A percentile compares a stretch with the other conserved stretches of the same genome.
These are phyloP conservation scores for Leucania comma DNA, from an alignment of 2,888 invertebrate species.

Conservation along the genomic window DNA sequence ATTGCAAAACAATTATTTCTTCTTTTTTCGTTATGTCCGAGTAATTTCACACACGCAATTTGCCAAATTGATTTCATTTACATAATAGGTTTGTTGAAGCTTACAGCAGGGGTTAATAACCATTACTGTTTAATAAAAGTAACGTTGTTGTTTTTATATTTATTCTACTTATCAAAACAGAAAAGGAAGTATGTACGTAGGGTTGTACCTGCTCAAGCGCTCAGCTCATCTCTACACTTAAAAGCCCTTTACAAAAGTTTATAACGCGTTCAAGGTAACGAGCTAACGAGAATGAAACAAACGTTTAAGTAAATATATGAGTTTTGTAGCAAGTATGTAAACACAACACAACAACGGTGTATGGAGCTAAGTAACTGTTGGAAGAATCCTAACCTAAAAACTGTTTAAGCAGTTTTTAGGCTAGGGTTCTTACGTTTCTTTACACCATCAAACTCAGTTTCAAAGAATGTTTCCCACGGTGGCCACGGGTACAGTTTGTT, in stretches of 20 bases:
- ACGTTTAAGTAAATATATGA: constrained; percentile 13
- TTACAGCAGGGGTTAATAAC: constrained; percentile 37
- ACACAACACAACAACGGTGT: background rate
- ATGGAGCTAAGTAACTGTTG: too few relatives aligned
- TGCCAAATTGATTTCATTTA: constrained; percentile 52
- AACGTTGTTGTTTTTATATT: constrained; percentile 13
- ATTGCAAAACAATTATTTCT: constrained; percentile 30
- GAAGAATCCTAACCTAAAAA: constrained; percentile 1
- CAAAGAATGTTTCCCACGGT: constrained; percentile 37
- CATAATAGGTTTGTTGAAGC: constrained; percentile 38
- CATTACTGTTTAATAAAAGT: constrained; percentile 24
- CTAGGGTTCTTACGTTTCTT: background rate
- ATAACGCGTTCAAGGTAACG: constrained; percentile 17
- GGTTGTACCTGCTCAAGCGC: constrained; percentile 17
- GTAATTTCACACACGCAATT: constrained; percentile 50
- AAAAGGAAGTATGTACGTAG: constrained; percentile 7
- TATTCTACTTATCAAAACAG: background rate
- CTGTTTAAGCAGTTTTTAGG: background rate
- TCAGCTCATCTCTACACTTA: constrained; percentile 17
- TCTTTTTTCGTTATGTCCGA: constrained; percentile 18
- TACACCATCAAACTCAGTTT: background rate
- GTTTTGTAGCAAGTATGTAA: constrained; percentile 6
- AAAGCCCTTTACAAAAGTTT: constrained; percentile 33
- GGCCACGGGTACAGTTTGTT: constrained; percentile 6
- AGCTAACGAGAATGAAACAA: constrained; percentile 25